Base-by-base conservation (phyloP, 2,797 vertebrate genomes). In the Phataginus tetradactyla region DNA sequence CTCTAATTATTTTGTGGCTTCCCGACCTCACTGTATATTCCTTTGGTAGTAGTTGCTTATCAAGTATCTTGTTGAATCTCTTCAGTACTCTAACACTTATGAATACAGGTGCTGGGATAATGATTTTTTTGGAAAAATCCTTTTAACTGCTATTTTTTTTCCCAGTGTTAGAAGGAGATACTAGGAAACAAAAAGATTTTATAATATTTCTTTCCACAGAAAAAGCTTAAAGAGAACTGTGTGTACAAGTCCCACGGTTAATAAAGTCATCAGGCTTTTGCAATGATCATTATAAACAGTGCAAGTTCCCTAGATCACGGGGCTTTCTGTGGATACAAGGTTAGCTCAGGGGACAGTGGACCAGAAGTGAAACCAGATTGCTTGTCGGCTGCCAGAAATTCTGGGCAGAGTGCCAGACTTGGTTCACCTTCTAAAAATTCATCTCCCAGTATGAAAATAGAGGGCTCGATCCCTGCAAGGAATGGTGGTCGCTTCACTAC, bases 391-490 rank as follows among this genome's bases (percentile, higher is more conserved):
- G 96, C 88, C 3, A 7, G 49, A 93, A 97, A 68, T 96, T 95
- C 94, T 97, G 89, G 98, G 97, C 95, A 96, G 85, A 96, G 63
- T 97, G 91, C 94, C 98, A 98, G 96, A 81, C 75, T 88, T 95
- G 68, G 63, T 94, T 98, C 96, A 96, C 74, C 77, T 96, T 97
- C 84, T 98, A 95, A 98, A 98, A 98, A 95, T 92, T 97, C 91
- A 97, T 98, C 93, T 97, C 83, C 72, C 63, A 39, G 32, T 94
- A 96, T 97, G 96, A 97, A 98, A 97, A 98, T 95, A 39, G 95
- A 95, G 97, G 96, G 69, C 96, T 94, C 3, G 85, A 90, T 97
- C 69, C 90, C 89, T 96, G 79, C 88, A 96, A 95, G 96, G 68
- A 94, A 0, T 86, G 85, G 75, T 72, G 10, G 88, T 96, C 83